A percentile compares a stretch with the other conserved stretches of the same genome.
phyloP scores from a whole-genome alignment of 2,797 vertebrate genomes.

The Sebastes nivosus region DNA sequence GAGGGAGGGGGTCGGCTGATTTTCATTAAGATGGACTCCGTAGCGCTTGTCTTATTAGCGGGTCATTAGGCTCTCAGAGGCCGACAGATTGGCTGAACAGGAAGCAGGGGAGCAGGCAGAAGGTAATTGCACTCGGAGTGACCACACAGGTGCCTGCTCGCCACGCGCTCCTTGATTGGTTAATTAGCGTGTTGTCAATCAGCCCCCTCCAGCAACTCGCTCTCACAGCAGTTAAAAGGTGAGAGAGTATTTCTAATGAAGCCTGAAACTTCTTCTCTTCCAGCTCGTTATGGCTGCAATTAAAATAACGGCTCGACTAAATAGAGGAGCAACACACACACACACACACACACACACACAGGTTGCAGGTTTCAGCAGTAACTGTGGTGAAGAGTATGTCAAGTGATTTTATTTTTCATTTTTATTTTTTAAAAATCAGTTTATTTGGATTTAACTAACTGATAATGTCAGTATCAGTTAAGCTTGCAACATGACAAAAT shows the following conservation, averaged over 20 bases:
- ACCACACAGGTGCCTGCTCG: conserved; percentile 64
- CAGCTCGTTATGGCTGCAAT: conserved; percentile 31
- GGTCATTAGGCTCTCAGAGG: conserved; percentile 71
- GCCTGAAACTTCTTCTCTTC: conserved; percentile 27
- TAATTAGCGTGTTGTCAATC: conserved; percentile 75
- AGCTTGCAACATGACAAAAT: too few species aligned
- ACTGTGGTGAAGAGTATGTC: background rate
- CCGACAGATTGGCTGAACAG: conserved; percentile 73
- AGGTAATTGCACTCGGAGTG: conserved; percentile 67
- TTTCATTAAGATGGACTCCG: conserved; percentile 74
- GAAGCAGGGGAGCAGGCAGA: conserved; percentile 63
- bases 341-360: background rate
- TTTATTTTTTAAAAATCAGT: too few species aligned
- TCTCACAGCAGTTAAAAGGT: conserved; percentile 36
- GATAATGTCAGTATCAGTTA: too few species aligned
- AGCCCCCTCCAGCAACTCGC: conserved; percentile 17
- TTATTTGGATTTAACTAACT: too few species aligned
- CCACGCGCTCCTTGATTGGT: conserved; percentile 57
- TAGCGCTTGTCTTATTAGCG: conserved; percentile 72
- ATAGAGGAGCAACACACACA: background rate
- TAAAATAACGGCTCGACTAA: background rate
- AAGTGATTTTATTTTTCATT: background rate
- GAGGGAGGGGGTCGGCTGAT: conserved; percentile 43
- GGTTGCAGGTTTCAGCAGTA: background rate
- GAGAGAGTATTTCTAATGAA: conserved; percentile 39